Conservation (phyloP, 1,140 invertebrate species). For the Brachionus rotundiformis region DNA sequence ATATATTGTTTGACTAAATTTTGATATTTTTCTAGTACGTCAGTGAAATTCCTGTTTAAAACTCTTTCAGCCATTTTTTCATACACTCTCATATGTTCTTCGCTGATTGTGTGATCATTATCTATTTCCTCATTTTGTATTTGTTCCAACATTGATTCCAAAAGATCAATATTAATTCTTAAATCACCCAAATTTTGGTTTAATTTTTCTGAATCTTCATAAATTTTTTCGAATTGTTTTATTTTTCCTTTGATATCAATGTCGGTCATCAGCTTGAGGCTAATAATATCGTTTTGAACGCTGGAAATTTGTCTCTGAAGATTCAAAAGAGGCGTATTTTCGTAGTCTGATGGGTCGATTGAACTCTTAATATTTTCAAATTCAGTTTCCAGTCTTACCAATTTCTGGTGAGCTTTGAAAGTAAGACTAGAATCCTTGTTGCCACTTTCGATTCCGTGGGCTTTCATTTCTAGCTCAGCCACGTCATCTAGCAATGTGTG, state of each 20-base stretch:
- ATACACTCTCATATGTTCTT: neutral
- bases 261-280: constrained; percentile 29
- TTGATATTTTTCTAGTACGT: constrained; percentile 2
- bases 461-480: constrained; percentile 70
- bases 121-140: constrained; percentile 6
- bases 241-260: constrained; percentile 23
- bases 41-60: neutral
- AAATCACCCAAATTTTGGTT: constrained; percentile 21
- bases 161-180: constrained; percentile 6
- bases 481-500: constrained; percentile 82
- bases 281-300: constrained; percentile 36
- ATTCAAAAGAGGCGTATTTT: constrained; percentile 16
- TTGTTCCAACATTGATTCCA: constrained; percentile 18
- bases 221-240: neutral
- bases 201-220: constrained; percentile 15
- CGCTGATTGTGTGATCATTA: neutral
- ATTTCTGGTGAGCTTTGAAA: constrained; percentile 44
- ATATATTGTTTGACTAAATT: constrained; percentile 13
- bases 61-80: constrained; percentile 4
- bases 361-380: constrained; percentile 27
- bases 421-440: constrained; percentile 36
- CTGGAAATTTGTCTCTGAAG: constrained; percentile 24
- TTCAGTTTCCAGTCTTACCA: constrained; percentile 36
- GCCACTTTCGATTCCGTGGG: constrained; percentile 71
- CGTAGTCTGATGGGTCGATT: neutral